Conservation (phyloP, 2,888 invertebrate genomes). For the Deilephila porcellus region DNA sequence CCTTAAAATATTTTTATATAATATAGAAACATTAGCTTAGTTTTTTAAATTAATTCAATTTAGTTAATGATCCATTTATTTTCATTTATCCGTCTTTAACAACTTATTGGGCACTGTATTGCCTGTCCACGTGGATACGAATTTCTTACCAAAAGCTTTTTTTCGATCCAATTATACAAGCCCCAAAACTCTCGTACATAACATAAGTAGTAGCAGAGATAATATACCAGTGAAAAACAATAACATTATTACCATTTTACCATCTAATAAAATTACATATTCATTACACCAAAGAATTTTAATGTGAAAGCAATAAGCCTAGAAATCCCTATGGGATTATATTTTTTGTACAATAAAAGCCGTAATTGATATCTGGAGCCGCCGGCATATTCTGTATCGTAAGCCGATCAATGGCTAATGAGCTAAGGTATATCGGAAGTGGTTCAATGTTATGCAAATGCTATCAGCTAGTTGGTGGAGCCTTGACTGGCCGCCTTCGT, state of each 20-base stretch:
- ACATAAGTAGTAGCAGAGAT: too few species aligned
- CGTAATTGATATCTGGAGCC: conserved; percentile 35
- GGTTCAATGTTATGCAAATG: conserved; percentile 79
- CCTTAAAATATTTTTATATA: too few species aligned
- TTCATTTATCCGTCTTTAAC: too few species aligned
- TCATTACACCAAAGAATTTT: conserved; percentile 4
- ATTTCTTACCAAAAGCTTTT: too few species aligned
- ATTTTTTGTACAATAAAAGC: conserved; percentile 24
- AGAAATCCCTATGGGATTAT: conserved; percentile 16
- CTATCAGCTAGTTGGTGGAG: conserved; percentile 67
- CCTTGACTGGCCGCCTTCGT: conserved; percentile 54
- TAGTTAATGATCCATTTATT: too few species aligned
- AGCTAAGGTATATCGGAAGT: conserved; percentile 70
- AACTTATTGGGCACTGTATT: too few species aligned
- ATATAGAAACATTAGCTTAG: too few species aligned
- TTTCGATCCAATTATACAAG: too few species aligned
- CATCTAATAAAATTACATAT: neutral
- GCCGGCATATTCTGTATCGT: conserved; percentile 57
- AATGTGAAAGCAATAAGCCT: conserved; percentile 3
- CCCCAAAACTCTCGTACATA: too few species aligned
- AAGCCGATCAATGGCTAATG: conserved; percentile 76
- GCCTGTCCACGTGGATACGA: too few species aligned
- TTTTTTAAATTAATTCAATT: too few species aligned
- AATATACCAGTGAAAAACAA: too few species aligned
- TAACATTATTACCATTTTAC: neutral